Percentiles rank a stretch among this genome's conserved stretches.
Conservation (phyloP, 2,888 invertebrate species). For the Eumacrocentrus americanus region DNA sequence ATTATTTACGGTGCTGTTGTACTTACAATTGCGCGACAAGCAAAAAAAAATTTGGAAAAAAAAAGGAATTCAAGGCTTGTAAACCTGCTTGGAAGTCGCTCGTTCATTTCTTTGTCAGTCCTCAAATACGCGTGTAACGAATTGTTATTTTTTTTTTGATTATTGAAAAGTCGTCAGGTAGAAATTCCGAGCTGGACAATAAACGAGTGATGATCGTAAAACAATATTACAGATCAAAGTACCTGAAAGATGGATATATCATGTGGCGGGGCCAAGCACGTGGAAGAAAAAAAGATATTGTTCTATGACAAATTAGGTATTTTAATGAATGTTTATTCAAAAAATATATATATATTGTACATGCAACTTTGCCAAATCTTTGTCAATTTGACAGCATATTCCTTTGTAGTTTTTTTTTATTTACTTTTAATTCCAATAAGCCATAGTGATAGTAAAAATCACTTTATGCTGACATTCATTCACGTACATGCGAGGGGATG, state of each 20-base stretch:
- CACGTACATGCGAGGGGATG: too few relatives aligned
- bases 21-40: not conserved
- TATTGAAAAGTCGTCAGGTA: constrained; percentile 15
- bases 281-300: constrained; percentile 22
- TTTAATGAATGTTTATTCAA: constrained; percentile 18
- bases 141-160: constrained; percentile 13
- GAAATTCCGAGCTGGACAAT: constrained; percentile 20
- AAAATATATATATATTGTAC: not conserved
- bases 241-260: constrained; percentile 37
- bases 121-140: not conserved
- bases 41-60: not conserved
- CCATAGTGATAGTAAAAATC: too few relatives aligned
- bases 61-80: constrained; percentile 28
- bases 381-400: too few relatives aligned
- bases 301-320: constrained; percentile 1
- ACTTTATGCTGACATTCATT: too few relatives aligned
- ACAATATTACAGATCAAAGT: too few relatives aligned
- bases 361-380: too few relatives aligned
- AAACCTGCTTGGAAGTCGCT: constrained; percentile 24
- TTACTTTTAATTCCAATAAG: too few relatives aligned
- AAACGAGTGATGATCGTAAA: constrained; percentile 31
- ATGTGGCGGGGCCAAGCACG: constrained; percentile 32
- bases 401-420: too few relatives aligned
- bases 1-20: constrained; percentile 18
- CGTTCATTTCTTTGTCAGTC: constrained; percentile 10